phyloP scores from a whole-genome alignment of 2,888 invertebrate species.

The Pheosia gnoma region DNA sequence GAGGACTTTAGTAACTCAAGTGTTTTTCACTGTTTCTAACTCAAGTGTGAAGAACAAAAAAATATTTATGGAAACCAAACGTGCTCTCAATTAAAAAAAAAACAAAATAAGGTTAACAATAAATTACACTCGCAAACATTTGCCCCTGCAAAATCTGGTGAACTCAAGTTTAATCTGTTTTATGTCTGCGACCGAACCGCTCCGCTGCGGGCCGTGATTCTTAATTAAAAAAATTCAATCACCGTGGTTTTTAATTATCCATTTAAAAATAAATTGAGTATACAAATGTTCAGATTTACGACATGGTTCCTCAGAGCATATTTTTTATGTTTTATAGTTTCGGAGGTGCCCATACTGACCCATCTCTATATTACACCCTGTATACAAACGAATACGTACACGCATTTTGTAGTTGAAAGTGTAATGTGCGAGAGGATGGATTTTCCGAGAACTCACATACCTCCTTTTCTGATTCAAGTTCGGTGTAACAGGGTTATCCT shows the following conservation, averaged over 20 bases:
- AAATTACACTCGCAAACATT: background rate
- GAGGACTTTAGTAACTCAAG: too few species aligned
- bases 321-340: too few species aligned
- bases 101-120: background rate
- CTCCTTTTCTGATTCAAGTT: background rate
- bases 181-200: background rate
- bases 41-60: background rate
- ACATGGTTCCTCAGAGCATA: too few species aligned
- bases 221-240: constrained; percentile 3
- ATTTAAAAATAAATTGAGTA: too few species aligned
- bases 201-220: background rate
- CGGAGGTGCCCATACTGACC: too few species aligned
- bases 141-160: background rate
- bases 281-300: too few species aligned
- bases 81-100: background rate
- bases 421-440: too few species aligned
- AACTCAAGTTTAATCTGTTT: background rate
- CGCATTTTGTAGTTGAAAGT: too few species aligned
- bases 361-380: too few species aligned
- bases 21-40: too few species aligned
- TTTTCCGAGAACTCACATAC: background rate
- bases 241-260: background rate
- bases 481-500: background rate
- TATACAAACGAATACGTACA: too few species aligned
- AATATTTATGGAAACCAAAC: background rate